Evolutionary conservation across 2,888 invertebrate genomes (phyloP), one percentile per base, ranked within the genome.

Genomic region (Euplexia lucipara): DNA sequence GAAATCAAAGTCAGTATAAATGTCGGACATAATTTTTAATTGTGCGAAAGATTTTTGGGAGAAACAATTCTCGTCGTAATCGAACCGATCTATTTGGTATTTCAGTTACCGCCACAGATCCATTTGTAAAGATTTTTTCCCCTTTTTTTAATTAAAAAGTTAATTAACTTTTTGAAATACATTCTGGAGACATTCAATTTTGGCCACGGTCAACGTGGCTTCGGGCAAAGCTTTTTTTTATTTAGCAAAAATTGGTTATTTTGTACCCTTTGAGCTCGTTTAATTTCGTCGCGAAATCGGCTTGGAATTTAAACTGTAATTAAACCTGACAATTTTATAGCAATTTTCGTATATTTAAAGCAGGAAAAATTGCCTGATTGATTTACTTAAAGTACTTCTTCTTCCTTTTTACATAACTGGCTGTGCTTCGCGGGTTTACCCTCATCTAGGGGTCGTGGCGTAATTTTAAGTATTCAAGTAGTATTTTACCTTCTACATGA

Each of bases 121-220:
- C 41, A 35, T 74, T 58, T 44, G 45, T 47, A 48, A 61, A 6
- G 39, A 52, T 37, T 47, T 32, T 54, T 64, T 56, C 39, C 32
- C n/a, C 20, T 49, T 48, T 66, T 61, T 71, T 62, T 39, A 56
- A 59, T 67, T 53, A 60, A 73, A 76, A 72, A 66, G 41, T 48
- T 66, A 77, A 72, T 72, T 56, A 45, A 71, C 16, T 63, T 51
- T 34, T 39, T 66, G 34, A 53, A 72, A 62, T 58, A 45, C 12
- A 57, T 52, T 66, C 47, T 30, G 32, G 35, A 72, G 58, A 66
- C 58, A 66, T 66, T 64, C 22, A 65, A 70, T 72, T 73, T 66
- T n/a, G 39, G 20, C 26, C 26, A 32, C 44, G 32, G 48, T 34
- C 53, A 47, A 34, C 18, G 39, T 0, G 18, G 57, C 20, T 60